Evolutionary conservation across 2,113 vertebrate genomes (phyloP).

Genomic region (Eulemur macaco): DNA sequence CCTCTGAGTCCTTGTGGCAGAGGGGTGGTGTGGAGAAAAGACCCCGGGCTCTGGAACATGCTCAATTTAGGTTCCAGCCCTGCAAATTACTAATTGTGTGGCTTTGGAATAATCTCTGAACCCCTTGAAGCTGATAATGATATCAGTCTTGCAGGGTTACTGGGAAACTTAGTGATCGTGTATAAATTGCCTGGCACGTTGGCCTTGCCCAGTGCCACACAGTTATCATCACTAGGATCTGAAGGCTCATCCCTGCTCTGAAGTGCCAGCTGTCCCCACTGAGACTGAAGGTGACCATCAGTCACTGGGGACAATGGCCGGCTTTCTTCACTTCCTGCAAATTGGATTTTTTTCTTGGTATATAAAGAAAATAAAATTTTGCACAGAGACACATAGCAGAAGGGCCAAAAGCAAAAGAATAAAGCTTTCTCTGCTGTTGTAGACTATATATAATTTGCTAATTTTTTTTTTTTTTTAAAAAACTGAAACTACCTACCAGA

Average conservation of each 20-base stretch:
- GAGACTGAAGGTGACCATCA: not conserved
- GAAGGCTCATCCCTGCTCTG: not conserved
- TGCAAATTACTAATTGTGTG: not conserved
- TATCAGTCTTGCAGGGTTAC: not conserved
- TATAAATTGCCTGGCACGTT: not conserved
- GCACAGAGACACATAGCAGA: not conserved
- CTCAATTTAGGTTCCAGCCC: not conserved
- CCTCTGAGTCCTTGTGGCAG: not conserved
- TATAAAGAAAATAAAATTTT: conserved; percentile 29
- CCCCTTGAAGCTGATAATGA: not conserved
- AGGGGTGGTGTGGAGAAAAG: not conserved
- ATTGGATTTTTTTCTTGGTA: not conserved
- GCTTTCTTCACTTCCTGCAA: not conserved
- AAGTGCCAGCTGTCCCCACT: not conserved
- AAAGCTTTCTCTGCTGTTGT: not conserved
- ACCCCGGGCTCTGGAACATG: not conserved
- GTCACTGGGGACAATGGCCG: not conserved
- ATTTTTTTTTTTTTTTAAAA: not conserved
- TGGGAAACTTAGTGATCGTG: not conserved
- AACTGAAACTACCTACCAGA: not conserved
- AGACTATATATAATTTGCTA: not conserved
- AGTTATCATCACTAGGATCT: not conserved
- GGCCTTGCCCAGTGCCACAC: not conserved
- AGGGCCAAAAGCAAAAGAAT: not conserved
- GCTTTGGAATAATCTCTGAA: not conserved